phyloP scores from a whole-genome alignment of 2,797 vertebrate species.

The Siniperca obscura region DNA sequence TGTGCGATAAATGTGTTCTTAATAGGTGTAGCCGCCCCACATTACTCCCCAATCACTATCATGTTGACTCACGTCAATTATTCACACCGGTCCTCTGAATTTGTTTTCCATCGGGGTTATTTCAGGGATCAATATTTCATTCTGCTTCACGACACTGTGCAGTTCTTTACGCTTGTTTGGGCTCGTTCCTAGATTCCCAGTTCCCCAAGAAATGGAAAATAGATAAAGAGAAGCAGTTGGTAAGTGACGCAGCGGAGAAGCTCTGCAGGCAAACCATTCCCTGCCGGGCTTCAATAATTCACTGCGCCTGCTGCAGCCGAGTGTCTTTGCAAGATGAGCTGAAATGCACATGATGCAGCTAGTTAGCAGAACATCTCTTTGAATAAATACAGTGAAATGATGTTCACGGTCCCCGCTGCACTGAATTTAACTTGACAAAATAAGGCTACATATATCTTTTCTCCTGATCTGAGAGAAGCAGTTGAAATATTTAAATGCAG shows the following conservation, averaged over 20 bases:
- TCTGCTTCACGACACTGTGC: constrained; percentile 35
- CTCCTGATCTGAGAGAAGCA: not conserved
- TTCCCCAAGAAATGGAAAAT: constrained; percentile 68
- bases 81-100: constrained; percentile 47
- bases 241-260: constrained; percentile 45
- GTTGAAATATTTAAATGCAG: not conserved
- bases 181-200: constrained; percentile 47
- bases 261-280: constrained; percentile 40
- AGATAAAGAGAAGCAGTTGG: constrained; percentile 31
- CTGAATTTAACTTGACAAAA: not conserved
- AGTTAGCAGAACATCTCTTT: constrained; percentile 42
- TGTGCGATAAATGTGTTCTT: constrained; percentile 20
- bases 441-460: not conserved
- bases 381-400: constrained; percentile 41
- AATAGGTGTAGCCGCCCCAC: constrained; percentile 21
- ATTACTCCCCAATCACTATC: constrained; percentile 45
- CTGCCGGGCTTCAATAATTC: constrained; percentile 73
- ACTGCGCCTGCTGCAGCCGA: constrained; percentile 42
- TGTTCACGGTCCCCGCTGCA: not conserved
- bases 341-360: constrained; percentile 34
- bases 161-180: constrained; percentile 59
- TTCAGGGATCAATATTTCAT: constrained; percentile 77
- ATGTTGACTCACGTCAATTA: constrained; percentile 55
- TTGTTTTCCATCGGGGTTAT: constrained; percentile 57
- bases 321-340: constrained; percentile 37